A percentile compares a stretch with the other conserved stretches of the same genome.
Evolutionary conservation across 2,797 vertebrate genomes (phyloP).

Genomic region (Catamblyrhynchus diadema): DNA sequence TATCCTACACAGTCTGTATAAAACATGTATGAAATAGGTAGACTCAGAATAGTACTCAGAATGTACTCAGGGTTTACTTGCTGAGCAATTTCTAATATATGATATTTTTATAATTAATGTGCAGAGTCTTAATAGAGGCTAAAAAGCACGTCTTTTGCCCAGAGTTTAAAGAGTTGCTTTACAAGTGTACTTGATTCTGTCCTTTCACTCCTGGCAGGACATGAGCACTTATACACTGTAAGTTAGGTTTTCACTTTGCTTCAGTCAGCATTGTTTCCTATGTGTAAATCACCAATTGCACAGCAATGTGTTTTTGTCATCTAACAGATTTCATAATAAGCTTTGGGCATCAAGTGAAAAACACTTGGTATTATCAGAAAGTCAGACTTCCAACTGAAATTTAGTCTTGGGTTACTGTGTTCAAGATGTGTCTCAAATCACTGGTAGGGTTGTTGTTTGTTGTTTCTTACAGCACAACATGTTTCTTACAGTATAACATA

Average conservation of each 20-base stretch:
- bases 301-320: background rate
- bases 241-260: background rate
- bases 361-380: background rate
- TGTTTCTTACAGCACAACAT: background rate
- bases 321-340: background rate
- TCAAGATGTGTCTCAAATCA: background rate
- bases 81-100: background rate
- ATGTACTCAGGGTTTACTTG: background rate
- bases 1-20: background rate
- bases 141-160: background rate
- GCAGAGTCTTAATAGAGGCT: background rate
- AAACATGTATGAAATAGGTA: background rate
- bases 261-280: background rate
- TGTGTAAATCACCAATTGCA: background rate
- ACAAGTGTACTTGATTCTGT: background rate
- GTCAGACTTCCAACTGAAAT: background rate
- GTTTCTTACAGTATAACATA: background rate
- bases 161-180: background rate
- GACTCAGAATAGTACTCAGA: background rate
- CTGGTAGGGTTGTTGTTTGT: background rate
- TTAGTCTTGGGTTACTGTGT: background rate
- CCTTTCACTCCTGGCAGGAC: background rate
- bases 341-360: background rate
- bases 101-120: background rate
- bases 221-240: background rate